Percentiles rank a stretch among this genome's conserved stretches.
phyloP scores from a whole-genome alignment of 2,888 invertebrate genomes.

The Oasisia sp. region DNA sequence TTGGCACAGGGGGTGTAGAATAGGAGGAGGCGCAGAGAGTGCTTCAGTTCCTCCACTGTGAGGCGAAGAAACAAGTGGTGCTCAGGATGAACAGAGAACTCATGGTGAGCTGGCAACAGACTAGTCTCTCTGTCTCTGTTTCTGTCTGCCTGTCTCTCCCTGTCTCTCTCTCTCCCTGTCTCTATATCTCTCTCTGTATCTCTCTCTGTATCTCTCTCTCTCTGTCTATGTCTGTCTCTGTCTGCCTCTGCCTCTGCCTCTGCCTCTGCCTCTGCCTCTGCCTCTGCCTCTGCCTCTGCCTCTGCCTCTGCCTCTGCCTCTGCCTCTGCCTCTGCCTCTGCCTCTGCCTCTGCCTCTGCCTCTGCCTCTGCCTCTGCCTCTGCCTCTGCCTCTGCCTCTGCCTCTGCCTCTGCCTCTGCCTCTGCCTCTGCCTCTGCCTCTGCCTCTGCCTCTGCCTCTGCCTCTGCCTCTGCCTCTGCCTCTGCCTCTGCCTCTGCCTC shows the following conservation, averaged over 20 bases:
- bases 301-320: not conserved
- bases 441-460: not conserved
- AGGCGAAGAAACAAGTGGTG: too few relatives aligned
- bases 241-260: not conserved
- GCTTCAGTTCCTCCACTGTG: too few relatives aligned
- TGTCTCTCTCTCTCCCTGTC: too few relatives aligned
- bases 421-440: slow-evolving; percentile 17
- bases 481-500: not conserved
- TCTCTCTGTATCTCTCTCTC: too few relatives aligned
- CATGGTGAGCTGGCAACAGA: too few relatives aligned
- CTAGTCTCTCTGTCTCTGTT: too few relatives aligned
- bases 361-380: not conserved
- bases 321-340: not conserved
- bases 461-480: not conserved
- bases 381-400: not conserved
- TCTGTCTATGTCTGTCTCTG: too few relatives aligned
- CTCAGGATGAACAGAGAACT: too few relatives aligned
- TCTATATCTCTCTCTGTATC: too few relatives aligned
- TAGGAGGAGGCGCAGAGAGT: too few relatives aligned
- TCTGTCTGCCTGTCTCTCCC: too few relatives aligned
- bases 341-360: not conserved
- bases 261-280: slow-evolving; percentile 8
- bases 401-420: slow-evolving; percentile 8
- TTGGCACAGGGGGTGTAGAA: too few relatives aligned
- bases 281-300: not conserved